Evolutionary conservation across 2,113 vertebrate genomes (phyloP).

Genomic region (Coptodon rendalli): DNA sequence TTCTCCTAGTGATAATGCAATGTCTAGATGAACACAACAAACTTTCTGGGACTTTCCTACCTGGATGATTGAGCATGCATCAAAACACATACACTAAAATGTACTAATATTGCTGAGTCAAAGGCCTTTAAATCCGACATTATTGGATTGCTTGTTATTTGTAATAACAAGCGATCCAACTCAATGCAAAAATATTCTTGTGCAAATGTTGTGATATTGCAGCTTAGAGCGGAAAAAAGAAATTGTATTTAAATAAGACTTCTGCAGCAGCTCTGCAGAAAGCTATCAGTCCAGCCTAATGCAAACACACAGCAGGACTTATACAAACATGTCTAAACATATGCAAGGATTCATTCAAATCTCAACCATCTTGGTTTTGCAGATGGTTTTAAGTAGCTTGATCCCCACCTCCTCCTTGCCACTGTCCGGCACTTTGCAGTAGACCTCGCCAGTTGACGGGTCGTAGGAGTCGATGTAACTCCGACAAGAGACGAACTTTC

Average conservation of each 20-base stretch:
- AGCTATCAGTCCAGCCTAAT: background rate
- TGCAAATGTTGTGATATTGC: background rate
- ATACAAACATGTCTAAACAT: background rate
- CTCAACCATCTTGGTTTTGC: background rate
- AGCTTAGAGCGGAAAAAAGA: background rate
- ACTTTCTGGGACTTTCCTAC: background rate
- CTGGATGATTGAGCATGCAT: background rate
- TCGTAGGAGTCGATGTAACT: constrained; percentile 84
- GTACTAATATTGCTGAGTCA: background rate
- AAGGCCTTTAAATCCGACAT: background rate
- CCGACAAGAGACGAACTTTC: constrained; percentile 80
- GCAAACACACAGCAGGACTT: background rate
- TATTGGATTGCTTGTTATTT: too few species aligned
- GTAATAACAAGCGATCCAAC: background rate
- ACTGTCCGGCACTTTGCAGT: constrained; percentile 90
- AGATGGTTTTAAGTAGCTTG: background rate
- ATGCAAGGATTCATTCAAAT: background rate
- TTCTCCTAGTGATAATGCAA: background rate
- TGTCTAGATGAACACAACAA: background rate
- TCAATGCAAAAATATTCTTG: background rate
- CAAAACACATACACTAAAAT: background rate
- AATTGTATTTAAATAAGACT: background rate
- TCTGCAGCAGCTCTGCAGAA: background rate
- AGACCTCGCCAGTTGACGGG: constrained; percentile 84
- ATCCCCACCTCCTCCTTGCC: constrained; percentile 83